A percentile compares a stretch with the other conserved stretches of the same genome.
Evolutionary conservation across 35 echinoderm and acorn worm species (phyloP).

Genomic region (Heliocidaris tuberculata): DNA sequence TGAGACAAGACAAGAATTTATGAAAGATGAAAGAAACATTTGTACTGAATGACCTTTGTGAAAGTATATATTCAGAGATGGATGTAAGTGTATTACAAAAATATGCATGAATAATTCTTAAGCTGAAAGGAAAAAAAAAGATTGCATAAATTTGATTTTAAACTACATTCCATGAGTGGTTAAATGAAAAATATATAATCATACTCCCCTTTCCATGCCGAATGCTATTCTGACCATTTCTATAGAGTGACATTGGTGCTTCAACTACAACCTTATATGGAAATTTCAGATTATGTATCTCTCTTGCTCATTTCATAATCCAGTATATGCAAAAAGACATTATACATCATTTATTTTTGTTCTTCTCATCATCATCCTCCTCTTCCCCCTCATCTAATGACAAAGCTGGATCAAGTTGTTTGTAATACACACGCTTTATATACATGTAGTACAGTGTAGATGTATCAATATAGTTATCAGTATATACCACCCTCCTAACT

Average conservation of each 20-base stretch:
- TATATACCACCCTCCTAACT: background rate
- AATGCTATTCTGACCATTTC: background rate
- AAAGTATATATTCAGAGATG: background rate
- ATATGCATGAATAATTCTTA: background rate
- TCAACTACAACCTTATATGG: background rate
- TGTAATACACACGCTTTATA: background rate
- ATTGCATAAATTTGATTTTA: background rate
- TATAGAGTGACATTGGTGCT: background rate
- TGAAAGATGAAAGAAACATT: background rate
- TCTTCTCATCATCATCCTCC: background rate
- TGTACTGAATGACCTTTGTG: background rate
- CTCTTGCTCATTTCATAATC: background rate
- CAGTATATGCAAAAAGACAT: background rate
- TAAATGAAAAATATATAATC: background rate
- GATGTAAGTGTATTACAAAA: background rate
- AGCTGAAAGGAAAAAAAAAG: background rate
- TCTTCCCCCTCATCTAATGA: background rate
- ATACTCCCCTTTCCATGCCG: background rate
- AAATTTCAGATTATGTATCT: background rate
- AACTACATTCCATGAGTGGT: background rate
- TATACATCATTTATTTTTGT: background rate
- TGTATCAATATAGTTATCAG: slow-evolving; percentile 11
- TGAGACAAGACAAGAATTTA: background rate
- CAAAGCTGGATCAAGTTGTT: background rate
- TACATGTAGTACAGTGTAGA: background rate